Conservation (phyloP, 2,888 invertebrate species). For the Lasioglossum figueresi region DNA sequence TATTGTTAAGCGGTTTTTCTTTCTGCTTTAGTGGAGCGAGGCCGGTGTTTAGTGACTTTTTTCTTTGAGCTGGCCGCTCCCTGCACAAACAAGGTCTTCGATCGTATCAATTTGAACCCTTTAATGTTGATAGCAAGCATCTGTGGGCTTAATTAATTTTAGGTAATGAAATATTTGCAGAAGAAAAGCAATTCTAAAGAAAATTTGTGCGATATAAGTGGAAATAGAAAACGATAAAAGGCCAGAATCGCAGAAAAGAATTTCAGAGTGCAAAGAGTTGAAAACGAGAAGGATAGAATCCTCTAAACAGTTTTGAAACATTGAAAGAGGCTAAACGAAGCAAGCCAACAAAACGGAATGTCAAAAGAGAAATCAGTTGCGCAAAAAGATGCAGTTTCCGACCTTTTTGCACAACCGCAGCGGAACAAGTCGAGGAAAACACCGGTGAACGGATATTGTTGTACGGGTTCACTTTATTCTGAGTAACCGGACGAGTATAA, state of each 20-base stretch:
- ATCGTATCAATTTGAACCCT: background rate
- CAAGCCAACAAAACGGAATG: slow-evolving; percentile 25
- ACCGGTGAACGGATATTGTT: background rate
- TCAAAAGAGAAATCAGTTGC: slow-evolving; percentile 39
- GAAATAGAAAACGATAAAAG: background rate
- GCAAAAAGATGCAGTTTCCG: slow-evolving; percentile 26
- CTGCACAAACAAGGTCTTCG: background rate
- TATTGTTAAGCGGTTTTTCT: slow-evolving; percentile 31
- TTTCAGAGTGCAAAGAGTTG: background rate
- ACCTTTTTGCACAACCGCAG: slow-evolving; percentile 23
- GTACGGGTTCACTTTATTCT: slow-evolving; percentile 49
- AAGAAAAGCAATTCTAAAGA: background rate
- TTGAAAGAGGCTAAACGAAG: background rate
- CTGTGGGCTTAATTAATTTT: background rate
- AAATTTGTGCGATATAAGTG: background rate
- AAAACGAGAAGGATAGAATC: background rate
- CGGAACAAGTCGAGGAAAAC: background rate
- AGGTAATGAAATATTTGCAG: background rate
- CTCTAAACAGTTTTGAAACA: background rate
- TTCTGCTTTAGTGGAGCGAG: slow-evolving; percentile 49
- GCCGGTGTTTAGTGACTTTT: slow-evolving; percentile 17
- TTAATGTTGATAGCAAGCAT: background rate
- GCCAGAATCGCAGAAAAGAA: background rate
- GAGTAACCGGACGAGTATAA: slow-evolving; percentile 57
- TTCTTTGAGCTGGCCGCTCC: background rate